phyloP scores from a whole-genome alignment of 2,888 invertebrate genomes.

The Caenorhabditis drosophilae region DNA sequence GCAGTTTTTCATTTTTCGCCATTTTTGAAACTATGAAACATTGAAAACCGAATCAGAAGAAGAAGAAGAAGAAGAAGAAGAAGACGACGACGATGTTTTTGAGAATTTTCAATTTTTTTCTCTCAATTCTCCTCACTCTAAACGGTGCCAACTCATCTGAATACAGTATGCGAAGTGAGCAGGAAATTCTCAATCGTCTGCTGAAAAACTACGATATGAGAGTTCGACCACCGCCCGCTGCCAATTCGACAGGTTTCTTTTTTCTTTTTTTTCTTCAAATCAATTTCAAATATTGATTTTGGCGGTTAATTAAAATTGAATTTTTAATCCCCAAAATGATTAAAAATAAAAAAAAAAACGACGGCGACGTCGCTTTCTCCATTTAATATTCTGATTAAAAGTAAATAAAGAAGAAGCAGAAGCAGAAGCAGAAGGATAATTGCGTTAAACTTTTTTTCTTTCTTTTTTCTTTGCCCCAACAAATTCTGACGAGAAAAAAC shows the following conservation, averaged over 20 bases:
- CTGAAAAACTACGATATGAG: constrained; percentile 62
- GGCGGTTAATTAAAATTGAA: no score
- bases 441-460: no score
- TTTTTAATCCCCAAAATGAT: no score
- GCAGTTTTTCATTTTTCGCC: not conserved
- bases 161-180: constrained; percentile 40
- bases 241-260: constrained; percentile 43
- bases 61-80: not conserved
- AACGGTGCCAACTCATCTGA: constrained; percentile 7
- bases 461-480: no score
- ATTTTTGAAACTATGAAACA: not conserved
- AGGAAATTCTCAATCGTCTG: constrained; percentile 57
- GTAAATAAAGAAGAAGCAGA: no score
- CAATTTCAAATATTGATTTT: no score
- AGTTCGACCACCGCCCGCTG: constrained; percentile 62
- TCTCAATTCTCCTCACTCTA: constrained; percentile 8
- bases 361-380: no score
- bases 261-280: no score
- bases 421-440: no score
- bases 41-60: not conserved
- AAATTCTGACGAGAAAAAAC: no score
- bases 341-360: no score
- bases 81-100: not conserved
- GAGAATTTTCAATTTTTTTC: not conserved
- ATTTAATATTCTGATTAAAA: no score